Evolutionary conservation across 2,797 vertebrate genomes (phyloP), one percentile per base, ranked within the genome.

Genomic region (Pagetopsis macropterus): DNA sequence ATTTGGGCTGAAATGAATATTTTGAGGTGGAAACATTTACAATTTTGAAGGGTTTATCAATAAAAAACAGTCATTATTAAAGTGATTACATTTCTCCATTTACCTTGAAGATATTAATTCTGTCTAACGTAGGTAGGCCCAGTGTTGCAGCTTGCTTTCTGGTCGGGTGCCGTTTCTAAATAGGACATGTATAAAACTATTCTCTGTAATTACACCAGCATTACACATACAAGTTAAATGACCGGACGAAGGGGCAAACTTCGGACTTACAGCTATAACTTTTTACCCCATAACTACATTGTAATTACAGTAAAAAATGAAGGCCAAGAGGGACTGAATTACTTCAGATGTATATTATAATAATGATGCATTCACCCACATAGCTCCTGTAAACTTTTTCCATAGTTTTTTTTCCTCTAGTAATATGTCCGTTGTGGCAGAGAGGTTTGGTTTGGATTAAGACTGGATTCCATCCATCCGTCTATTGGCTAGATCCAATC

Each of bases 51-150:
- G 56, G 50, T 79, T 76, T 72, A 55, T 45, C 70, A 68, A 65
- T 46, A 71, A 82, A 37, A 74, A 81, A 83, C 58, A 59, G 27
- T 74, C 70, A 75, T 33, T 49, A 75, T 75, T 78, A 75, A 14
- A 70, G 59, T 72, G 40, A 86, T 81, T 69, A 73, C 12, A 60
- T 33, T 27, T 46, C 31, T 58, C 19, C 14, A 15, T 2, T 3
- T 23, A 44, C 73, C 46, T 65, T 33, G 33, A 64, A 75, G 78
- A 75, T 80, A 75, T 65, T 5, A 75, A 58, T 64, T 43, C 33
- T 62, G 50, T 49, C 62, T 60, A 33, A 50, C 17, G 49, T 9
- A 2, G 27, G 49, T 9, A 2, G 21, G 13, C 19, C 5, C 9
- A 21, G 62, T 55, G 7, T 9, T 46, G 5, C 13, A 13, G 40